phyloP scores from a whole-genome alignment of 1,140 invertebrate species.

The Spodoptera frugiperda region DNA sequence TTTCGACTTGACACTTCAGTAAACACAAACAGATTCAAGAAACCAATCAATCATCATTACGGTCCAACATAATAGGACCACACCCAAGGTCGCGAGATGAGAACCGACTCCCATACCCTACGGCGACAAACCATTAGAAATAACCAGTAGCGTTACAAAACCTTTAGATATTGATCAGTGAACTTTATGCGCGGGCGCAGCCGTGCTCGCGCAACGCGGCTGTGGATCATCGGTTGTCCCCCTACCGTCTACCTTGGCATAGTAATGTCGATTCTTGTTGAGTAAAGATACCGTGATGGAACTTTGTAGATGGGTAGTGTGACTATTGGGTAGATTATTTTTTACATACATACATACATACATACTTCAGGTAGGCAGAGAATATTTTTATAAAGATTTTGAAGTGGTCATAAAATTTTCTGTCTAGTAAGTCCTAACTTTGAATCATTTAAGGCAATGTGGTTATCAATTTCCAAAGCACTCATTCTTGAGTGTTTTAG shows the following conservation, averaged over 20 bases:
- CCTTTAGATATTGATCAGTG: constrained; percentile 21
- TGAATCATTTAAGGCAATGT: no score
- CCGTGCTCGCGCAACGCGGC: constrained; percentile 26
- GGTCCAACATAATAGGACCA: neutral
- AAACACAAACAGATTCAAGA: neutral
- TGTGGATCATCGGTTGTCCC: constrained; percentile 31
- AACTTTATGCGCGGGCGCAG: constrained; percentile 32
- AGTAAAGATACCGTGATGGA: neutral
- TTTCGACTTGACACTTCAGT: no score
- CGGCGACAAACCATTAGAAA: constrained; percentile 23
- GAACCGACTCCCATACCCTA: neutral
- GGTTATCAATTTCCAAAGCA: no score
- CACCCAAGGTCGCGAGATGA: neutral
- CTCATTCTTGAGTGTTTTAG: no score
- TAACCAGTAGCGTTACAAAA: constrained; percentile 35
- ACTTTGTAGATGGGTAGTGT: neutral
- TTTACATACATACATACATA: no score
- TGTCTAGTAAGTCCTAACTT: no score
- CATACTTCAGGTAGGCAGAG: no score
- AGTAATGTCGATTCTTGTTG: neutral
- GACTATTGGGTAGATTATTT: no score
- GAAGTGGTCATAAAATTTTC: no score
- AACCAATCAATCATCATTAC: no score
- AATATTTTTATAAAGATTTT: no score
- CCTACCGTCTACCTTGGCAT: constrained; percentile 25